Percentiles rank a stretch among this genome's conserved stretches.
Evolutionary conservation across 2,113 vertebrate species (phyloP).

Genomic region (Mugil cephalus): DNA sequence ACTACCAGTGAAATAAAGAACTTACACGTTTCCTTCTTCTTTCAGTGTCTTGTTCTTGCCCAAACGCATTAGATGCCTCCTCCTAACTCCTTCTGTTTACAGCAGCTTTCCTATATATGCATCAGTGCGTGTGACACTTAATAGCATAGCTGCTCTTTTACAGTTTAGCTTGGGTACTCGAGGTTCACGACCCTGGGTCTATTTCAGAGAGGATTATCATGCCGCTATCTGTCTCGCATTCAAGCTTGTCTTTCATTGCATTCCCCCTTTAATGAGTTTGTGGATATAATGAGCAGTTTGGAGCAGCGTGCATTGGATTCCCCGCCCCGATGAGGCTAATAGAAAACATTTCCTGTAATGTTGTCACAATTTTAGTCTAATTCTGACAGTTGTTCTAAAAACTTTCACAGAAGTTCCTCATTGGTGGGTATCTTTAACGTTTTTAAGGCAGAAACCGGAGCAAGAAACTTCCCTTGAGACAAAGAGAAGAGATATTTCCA

Average conservation of each 20-base stretch:
- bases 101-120: background rate
- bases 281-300: conserved; percentile 60
- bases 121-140: conserved; percentile 6
- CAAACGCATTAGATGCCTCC: background rate
- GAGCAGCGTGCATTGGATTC: conserved; percentile 45
- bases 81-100: conserved; percentile 11
- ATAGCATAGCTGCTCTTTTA: conserved; percentile 19
- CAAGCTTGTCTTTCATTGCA: conserved; percentile 63
- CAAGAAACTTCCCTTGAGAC: too few species aligned
- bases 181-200: conserved; percentile 24
- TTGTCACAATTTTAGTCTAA: background rate
- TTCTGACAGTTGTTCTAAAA: background rate
- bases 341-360: background rate
- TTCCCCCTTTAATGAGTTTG: conserved; percentile 69
- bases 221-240: conserved; percentile 37
- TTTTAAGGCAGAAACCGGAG: too few species aligned
- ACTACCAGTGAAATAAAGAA: background rate
- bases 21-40: background rate
- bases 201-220: conserved; percentile 45
- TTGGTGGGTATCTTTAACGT: background rate
- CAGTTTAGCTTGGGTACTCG: conserved; percentile 20
- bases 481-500: too few species aligned
- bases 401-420: background rate
- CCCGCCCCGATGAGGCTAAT: conserved; percentile 2
- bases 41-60: background rate